A percentile compares a stretch with the other conserved stretches of the same genome.
Evolutionary conservation across 2,113 vertebrate species (phyloP).

Genomic region (Phrynosoma blainvillii): DNA sequence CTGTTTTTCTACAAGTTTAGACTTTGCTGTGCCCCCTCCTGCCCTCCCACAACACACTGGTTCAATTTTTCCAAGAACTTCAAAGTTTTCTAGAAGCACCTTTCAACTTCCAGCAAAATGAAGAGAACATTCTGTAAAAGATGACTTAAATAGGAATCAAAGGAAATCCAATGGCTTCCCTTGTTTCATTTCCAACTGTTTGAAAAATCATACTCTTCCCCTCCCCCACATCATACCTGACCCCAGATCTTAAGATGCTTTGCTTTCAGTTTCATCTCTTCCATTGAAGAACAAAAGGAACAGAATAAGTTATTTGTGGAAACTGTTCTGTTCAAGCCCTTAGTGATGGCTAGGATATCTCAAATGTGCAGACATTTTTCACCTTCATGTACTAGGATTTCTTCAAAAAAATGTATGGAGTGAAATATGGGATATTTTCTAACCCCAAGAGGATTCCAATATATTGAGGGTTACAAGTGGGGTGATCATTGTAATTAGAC

Average conservation of each 20-base stretch:
- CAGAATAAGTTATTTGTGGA: neutral
- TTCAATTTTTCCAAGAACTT: slow-evolving; percentile 24
- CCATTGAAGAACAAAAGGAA: neutral
- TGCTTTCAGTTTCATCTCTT: neutral
- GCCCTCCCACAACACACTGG: neutral
- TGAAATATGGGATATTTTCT: no score
- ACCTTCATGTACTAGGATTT: neutral
- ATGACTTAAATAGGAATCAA: slow-evolving; percentile 45
- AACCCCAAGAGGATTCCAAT: no score
- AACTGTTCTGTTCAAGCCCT: neutral
- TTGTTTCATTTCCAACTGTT: neutral
- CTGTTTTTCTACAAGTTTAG: slow-evolving; percentile 6
- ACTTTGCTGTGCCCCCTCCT: neutral
- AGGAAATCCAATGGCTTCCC: neutral
- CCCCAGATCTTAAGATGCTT: neutral
- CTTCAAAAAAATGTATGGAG: no score
- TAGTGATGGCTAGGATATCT: neutral
- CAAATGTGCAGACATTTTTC: neutral
- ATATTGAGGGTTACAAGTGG: no score
- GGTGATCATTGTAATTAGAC: no score
- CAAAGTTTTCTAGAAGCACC: slow-evolving; percentile 15
- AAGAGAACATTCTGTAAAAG: slow-evolving; percentile 54
- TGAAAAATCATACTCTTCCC: neutral
- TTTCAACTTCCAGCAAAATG: slow-evolving; percentile 30
- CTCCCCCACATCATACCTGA: no score